Evolutionary conservation across 2,888 invertebrate genomes (phyloP).

Genomic region (Cylindroiulus punctatus): DNA sequence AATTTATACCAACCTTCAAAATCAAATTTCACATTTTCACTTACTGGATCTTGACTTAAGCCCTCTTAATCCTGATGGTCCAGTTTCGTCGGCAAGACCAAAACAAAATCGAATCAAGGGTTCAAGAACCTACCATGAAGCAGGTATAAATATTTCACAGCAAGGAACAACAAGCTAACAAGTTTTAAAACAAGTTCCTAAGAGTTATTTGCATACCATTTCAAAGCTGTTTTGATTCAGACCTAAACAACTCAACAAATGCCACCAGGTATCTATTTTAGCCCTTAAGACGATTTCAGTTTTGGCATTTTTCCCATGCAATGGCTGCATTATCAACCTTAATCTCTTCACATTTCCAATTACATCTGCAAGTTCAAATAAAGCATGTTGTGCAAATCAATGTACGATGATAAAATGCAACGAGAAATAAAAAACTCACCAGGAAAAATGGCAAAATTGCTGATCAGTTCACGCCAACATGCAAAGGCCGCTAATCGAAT

Average conservation of each 20-base stretch:
- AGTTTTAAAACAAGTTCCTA: too few species aligned
- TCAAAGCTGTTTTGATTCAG: not conserved
- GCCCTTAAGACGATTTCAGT: not conserved
- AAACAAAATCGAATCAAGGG: constrained; percentile 41
- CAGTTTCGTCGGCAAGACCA: not conserved
- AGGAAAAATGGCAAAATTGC: constrained; percentile 17
- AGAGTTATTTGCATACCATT: not conserved
- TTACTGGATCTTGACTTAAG: not conserved
- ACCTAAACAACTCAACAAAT: constrained; percentile 36
- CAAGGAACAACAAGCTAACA: too few species aligned
- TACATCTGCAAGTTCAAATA: not conserved
- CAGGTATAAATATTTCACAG: too few species aligned
- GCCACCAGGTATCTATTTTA: constrained; percentile 42
- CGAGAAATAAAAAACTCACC: not conserved
- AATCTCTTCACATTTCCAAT: constrained; percentile 31
- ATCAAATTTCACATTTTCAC: not conserved
- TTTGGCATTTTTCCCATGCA: not conserved
- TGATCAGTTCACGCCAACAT: not conserved
- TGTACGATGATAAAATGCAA: not conserved
- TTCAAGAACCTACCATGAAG: constrained; percentile 10
- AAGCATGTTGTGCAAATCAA: not conserved
- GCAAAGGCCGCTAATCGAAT: constrained; percentile 7
- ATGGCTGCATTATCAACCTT: constrained; percentile 1
- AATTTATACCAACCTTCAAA: not conserved
- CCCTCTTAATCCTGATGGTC: not conserved